phyloP scores from a whole-genome alignment of 2,113 vertebrate species.

The Pachyramphus minor region DNA sequence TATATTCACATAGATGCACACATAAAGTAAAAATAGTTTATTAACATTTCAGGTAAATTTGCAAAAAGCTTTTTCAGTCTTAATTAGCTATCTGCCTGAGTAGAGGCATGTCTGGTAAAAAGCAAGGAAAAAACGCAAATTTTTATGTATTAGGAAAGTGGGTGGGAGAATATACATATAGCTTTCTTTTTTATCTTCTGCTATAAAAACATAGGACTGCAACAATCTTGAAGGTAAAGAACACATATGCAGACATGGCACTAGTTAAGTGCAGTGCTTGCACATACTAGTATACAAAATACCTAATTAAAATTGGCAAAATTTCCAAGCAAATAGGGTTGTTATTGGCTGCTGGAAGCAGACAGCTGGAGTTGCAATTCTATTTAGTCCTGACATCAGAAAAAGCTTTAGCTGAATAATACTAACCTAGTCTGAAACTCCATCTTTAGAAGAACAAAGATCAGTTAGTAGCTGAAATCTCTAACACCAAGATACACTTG shows the following conservation, averaged over 20 bases:
- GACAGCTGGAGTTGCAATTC: slow-evolving; percentile 39
- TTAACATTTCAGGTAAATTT: background rate
- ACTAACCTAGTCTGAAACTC: background rate
- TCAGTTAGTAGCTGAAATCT: background rate
- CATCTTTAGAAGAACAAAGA: background rate
- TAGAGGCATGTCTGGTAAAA: background rate
- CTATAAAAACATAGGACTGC: background rate
- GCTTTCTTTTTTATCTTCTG: background rate
- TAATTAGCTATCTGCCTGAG: background rate
- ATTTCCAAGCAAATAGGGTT: slow-evolving; percentile 16
- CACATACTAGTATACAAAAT: background rate
- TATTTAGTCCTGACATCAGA: slow-evolving; percentile 17
- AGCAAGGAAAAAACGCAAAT: background rate
- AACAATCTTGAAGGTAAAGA: background rate
- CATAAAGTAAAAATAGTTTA: background rate
- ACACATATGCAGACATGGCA: background rate
- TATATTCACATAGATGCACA: background rate
- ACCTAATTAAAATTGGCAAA: slow-evolving; percentile 40
- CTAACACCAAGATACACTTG: background rate
- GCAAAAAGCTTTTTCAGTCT: slow-evolving; percentile 1
- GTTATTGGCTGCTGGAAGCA: background rate
- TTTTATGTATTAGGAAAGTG: background rate
- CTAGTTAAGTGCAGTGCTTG: background rate
- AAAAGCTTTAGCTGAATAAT: slow-evolving; percentile 9
- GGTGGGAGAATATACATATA: background rate